Conservation (phyloP, 2,797 vertebrate species). For the Sebastolobus altivelis region DNA sequence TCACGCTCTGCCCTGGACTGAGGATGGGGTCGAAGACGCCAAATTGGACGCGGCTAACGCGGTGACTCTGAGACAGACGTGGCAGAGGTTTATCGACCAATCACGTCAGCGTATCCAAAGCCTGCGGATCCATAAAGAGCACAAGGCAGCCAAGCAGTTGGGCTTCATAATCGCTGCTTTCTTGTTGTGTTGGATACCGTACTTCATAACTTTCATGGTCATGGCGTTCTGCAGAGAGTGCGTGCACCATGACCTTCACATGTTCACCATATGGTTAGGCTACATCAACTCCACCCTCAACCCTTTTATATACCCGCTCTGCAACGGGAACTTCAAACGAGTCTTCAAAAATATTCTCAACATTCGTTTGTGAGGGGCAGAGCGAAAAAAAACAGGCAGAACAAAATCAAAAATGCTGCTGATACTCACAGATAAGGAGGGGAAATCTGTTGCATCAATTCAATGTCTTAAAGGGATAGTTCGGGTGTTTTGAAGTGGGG, state of each 20-base stretch:
- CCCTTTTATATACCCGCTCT: constrained; percentile 96
- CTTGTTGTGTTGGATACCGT: constrained; percentile 97
- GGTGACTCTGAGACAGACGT: constrained; percentile 86
- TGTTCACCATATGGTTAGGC: constrained; percentile 96
- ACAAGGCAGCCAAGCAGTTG: constrained; percentile 94
- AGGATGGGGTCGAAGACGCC: constrained; percentile 51
- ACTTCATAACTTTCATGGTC: constrained; percentile 95
- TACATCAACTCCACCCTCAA: constrained; percentile 97
- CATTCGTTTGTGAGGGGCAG: constrained; percentile 58
- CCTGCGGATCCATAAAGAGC: constrained; percentile 88
- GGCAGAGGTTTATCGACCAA: constrained; percentile 88
- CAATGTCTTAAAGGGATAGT: background rate
- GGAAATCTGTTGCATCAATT: background rate
- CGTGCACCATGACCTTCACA: constrained; percentile 88
- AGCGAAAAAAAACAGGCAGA: background rate
- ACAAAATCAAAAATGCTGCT: constrained; percentile 15
- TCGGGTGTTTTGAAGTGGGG: too few relatives aligned
- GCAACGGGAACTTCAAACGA: constrained; percentile 95
- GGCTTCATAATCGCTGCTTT: constrained; percentile 95
- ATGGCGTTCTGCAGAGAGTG: constrained; percentile 89
- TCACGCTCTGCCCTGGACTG: constrained; percentile 61
- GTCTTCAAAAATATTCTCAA: constrained; percentile 93
- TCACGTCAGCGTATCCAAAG: constrained; percentile 85
- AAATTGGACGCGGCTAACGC: constrained; percentile 73
- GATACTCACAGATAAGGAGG: constrained; percentile 1